Evolutionary conservation across 2,113 vertebrate genomes (phyloP), one percentile per base, ranked within the genome.

Genomic region (Psammodynastes pulverulentus): DNA sequence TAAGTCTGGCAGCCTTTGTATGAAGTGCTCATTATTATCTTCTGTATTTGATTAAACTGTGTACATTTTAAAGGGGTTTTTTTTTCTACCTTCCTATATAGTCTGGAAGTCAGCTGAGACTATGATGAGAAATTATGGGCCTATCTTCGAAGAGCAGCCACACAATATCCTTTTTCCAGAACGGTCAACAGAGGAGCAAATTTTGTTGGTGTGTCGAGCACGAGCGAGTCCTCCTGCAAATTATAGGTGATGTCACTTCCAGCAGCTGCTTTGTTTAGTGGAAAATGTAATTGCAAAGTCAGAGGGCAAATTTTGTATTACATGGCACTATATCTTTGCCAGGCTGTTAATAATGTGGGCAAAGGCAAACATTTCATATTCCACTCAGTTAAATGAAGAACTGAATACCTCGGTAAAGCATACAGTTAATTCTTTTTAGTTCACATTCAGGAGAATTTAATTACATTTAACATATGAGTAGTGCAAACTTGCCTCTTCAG

Each of bases 61-160:
- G 39, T 88, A 85, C 90, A 26, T 49, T 95, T 94, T 23, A 24
- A 58, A 19, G 26, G 4, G 0, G 3, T 12, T 58, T 62, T 90
- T 91, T 90, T 43, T 87, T 45, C n/a, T 94, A n/a, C 4, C 2
- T 46, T 85, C 48, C 53, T 29, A 86, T 79, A 29, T 96, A 98
- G 98, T 94, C 29, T 94, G 95, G 95, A 96, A 92, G 88, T 95
- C 94, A 24, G 91, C 97, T 95, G 95, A 94, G 91, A 62, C 95
- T 0, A 86, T 95, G 87, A 86, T 96, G 0, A 97, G 98, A 93
- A 98, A 97, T 96, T 98, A 98, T 1, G 99, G 99, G 49, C 99
- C 99, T 0, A 97, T 99, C 93, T 99, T 99, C 94, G 99, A 99
- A 92, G 99, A 99, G 95, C 98, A 99, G 94, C 99, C 99, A 0